A percentile compares a stretch with the other conserved stretches of the same genome.
Conservation (phyloP, 2,797 vertebrate genomes). For the Micropoecilia bifurca region DNA sequence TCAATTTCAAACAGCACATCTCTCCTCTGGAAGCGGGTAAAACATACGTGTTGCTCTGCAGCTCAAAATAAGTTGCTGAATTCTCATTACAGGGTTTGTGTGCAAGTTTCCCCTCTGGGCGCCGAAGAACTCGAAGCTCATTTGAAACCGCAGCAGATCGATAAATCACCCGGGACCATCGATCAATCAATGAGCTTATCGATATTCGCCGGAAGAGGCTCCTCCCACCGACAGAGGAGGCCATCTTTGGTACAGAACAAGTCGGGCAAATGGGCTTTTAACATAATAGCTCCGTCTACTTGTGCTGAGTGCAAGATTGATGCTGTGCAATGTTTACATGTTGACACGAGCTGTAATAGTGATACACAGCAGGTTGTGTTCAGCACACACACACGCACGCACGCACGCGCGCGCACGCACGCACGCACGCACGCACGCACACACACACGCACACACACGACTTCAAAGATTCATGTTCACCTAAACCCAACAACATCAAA, state of each 20-base stretch:
- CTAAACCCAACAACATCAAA: constrained; percentile 66
- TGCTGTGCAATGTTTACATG: constrained; percentile 60
- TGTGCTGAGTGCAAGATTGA: constrained; percentile 70
- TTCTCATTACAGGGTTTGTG: constrained; percentile 62
- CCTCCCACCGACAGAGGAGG: constrained; percentile 58
- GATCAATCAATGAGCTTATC: constrained; percentile 76
- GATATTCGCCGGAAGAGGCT: constrained; percentile 56
- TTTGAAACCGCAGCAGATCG: constrained; percentile 68
- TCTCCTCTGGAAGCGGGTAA: neutral
- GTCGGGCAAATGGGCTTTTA: constrained; percentile 76
- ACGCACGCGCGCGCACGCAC: neutral
- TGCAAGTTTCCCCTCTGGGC: constrained; percentile 54
- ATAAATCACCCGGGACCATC: constrained; percentile 69
- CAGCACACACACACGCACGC: constrained; percentile 4
- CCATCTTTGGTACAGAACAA: constrained; percentile 61
- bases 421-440: no score
- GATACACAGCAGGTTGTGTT: constrained; percentile 60
- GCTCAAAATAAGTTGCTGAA: constrained; percentile 50
- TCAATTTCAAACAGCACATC: constrained; percentile 51
- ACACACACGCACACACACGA: constrained; percentile 15
- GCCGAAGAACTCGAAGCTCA: constrained; percentile 66
- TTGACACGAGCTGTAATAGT: constrained; percentile 63
- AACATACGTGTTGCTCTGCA: neutral
- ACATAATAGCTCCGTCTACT: constrained; percentile 71
- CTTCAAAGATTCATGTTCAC: constrained; percentile 55